These are phyloP conservation scores for Anarsia innoxiella DNA, from an alignment of 2,888 invertebrate species.

Conservation along the genomic window DNA sequence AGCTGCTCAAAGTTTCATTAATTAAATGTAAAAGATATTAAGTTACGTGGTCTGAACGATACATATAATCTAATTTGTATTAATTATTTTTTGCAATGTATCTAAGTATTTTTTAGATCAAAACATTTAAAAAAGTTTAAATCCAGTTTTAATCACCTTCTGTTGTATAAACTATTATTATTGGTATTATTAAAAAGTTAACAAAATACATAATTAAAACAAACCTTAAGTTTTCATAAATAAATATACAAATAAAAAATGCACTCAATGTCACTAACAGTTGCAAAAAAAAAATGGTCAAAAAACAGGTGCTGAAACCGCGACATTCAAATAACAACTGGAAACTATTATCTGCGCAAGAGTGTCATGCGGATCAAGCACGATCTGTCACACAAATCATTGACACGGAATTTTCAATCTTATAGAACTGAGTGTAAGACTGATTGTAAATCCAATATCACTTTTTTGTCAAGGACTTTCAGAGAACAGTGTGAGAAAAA, in stretches of 20 bases:
- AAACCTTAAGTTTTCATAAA: neutral
- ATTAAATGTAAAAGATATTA: no score
- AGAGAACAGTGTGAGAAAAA: no score
- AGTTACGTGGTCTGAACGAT: no score
- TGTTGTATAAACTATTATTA: neutral
- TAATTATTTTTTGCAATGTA: no score
- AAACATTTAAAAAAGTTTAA: no score
- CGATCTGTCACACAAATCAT: constrained; percentile 9
- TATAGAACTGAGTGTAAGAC: neutral
- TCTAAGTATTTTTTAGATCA: no score
- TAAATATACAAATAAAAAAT: no score
- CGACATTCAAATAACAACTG: constrained; percentile 4
- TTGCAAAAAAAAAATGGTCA: constrained; percentile 1
- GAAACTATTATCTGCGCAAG: constrained; percentile 12
- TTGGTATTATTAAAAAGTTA: neutral
- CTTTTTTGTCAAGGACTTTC: neutral
- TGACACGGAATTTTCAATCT: neutral
- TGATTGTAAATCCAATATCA: no score
- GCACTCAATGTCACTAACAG: no score
- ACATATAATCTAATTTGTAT: no score
- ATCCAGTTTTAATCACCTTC: no score
- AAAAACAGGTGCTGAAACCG: constrained; percentile 1
- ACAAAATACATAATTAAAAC: neutral
- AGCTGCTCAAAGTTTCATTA: no score
- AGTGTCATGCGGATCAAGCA: constrained; percentile 9